A percentile compares a stretch with the other conserved stretches of the same genome.
Evolutionary conservation across 2,888 invertebrate genomes (phyloP).

Genomic region (Archaeoteleia sp.): DNA sequence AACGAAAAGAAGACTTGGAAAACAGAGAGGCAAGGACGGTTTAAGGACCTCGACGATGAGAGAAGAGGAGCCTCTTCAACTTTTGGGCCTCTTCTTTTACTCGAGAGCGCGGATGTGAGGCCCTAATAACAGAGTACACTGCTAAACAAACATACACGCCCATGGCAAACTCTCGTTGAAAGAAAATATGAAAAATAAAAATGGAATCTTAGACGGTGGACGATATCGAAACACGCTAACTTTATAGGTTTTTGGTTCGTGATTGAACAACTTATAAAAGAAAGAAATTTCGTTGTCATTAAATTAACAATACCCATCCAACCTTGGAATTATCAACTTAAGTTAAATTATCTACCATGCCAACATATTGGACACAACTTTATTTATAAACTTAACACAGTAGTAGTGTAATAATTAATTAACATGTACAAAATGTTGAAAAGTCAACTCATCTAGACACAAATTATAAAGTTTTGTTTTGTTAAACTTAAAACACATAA

Average conservation of each 20-base stretch:
- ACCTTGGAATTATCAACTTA: too few relatives aligned
- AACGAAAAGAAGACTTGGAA: conserved; percentile 32
- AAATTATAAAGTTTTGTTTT: too few relatives aligned
- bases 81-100: conserved; percentile 57
- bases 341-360: too few relatives aligned
- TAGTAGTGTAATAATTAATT: too few relatives aligned
- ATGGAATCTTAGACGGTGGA: conserved; percentile 22
- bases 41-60: conserved; percentile 43
- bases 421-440: too few relatives aligned
- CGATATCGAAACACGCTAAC: conserved; percentile 38
- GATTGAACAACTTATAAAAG: background rate
- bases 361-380: too few relatives aligned
- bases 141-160: conserved; percentile 75
- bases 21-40: conserved; percentile 34
- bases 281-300: background rate
- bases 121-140: conserved; percentile 74
- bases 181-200: conserved; percentile 55
- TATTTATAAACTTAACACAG: too few relatives aligned
- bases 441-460: too few relatives aligned
- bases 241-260: background rate
- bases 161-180: conserved; percentile 70
- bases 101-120: conserved; percentile 59
- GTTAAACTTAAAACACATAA: too few relatives aligned
- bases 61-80: conserved; percentile 32
- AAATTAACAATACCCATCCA: too few relatives aligned